A percentile compares a stretch with the other conserved stretches of the same genome.
Evolutionary conservation across 1,140 invertebrate species (phyloP).

Genomic region (Apis dorsata): DNA sequence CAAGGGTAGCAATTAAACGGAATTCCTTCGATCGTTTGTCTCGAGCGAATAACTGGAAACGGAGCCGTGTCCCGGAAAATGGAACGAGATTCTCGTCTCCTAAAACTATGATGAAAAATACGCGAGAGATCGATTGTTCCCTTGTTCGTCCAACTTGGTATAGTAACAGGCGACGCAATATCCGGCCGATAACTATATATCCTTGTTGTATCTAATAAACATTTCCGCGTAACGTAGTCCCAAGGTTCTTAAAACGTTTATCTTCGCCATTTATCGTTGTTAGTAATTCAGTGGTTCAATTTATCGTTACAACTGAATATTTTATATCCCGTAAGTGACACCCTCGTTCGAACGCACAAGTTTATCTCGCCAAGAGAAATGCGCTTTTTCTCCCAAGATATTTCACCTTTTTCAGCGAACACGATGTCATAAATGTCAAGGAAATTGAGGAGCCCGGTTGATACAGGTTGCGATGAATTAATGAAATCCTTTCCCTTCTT

Average conservation of each 20-base stretch:
- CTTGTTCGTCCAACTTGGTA: background rate
- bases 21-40: constrained; percentile 57
- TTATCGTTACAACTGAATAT: constrained; percentile 1
- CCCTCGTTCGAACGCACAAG: background rate
- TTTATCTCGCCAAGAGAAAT: background rate
- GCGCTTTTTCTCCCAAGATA: background rate
- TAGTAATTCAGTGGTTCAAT: background rate
- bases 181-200: background rate
- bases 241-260: background rate
- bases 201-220: background rate
- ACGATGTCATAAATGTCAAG: constrained; percentile 2
- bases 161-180: background rate
- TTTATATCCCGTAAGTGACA: background rate
- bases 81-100: constrained; percentile 1
- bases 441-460: background rate
- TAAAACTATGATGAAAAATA: constrained; percentile 27
- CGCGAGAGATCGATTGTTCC: background rate
- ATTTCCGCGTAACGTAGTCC: background rate
- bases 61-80: constrained; percentile 26
- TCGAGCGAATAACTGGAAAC: constrained; percentile 33
- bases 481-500: background rate
- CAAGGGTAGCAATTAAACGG: constrained; percentile 48
- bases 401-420: background rate
- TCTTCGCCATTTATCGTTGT: too few species aligned
- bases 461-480: background rate